Conservation (phyloP, 2,888 invertebrate species). For the Pycnomerus fuliginosus region DNA sequence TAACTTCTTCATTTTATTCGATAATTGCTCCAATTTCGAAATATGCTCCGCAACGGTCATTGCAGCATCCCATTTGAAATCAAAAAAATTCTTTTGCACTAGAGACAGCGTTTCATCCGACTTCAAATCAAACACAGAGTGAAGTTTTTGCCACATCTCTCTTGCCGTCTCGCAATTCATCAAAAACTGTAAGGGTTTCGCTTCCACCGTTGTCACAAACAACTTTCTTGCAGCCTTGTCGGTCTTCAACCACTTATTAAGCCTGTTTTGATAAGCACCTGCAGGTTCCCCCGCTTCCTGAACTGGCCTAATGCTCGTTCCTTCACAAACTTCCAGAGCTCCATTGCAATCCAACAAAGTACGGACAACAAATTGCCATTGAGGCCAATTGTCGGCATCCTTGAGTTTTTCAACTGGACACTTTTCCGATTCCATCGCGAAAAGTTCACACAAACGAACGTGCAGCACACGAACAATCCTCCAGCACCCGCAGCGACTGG, state of each 20-base stretch:
- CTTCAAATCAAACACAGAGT: constrained; percentile 27
- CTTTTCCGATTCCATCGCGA: constrained; percentile 10
- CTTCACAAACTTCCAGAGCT: constrained; percentile 18
- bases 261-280: background rate
- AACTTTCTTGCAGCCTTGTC: constrained; percentile 27
- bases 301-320: constrained; percentile 9
- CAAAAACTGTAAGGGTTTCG: constrained; percentile 23
- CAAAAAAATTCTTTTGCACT: constrained; percentile 31
- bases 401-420: constrained; percentile 28
- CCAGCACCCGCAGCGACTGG: background rate
- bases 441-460: background rate
- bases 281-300: background rate
- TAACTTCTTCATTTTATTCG: constrained; percentile 25
- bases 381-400: constrained; percentile 27
- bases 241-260: constrained; percentile 19
- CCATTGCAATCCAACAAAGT: constrained; percentile 21
- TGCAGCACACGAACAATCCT: background rate
- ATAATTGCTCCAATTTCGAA: constrained; percentile 25
- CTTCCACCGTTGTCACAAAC: constrained; percentile 29
- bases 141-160: constrained; percentile 31
- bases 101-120: constrained; percentile 24
- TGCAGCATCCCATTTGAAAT: constrained; percentile 24
- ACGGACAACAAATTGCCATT: constrained; percentile 24
- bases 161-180: constrained; percentile 20
- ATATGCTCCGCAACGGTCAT: constrained; percentile 19